phyloP scores from a whole-genome alignment of 2,797 vertebrate genomes.

The Cottoperca gobio region DNA sequence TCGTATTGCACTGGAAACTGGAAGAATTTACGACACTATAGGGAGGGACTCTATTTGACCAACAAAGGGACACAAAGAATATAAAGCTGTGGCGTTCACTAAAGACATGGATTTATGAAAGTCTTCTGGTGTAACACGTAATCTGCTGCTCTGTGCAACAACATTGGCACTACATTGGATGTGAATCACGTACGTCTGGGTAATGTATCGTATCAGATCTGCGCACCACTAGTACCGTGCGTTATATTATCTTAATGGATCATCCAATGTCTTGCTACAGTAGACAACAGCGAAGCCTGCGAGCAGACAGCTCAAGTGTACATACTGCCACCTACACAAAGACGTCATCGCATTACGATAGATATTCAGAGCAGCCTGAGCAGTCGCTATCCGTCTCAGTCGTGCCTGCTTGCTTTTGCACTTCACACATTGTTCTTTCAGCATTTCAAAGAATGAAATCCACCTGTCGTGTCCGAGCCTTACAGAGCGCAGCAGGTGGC shows the following conservation, averaged over 20 bases:
- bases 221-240: background rate
- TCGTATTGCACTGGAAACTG: background rate
- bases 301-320: background rate
- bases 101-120: background rate
- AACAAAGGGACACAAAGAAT: background rate
- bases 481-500: too few species aligned
- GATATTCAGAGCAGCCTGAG: background rate
- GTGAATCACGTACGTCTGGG: constrained; percentile 4
- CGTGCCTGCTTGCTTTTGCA: too few species aligned
- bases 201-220: background rate
- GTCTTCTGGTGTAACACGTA: background rate
- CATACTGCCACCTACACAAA: background rate
- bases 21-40: background rate
- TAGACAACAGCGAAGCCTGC: background rate
- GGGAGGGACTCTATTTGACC: background rate
- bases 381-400: too few species aligned
- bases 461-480: too few species aligned
- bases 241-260: background rate
- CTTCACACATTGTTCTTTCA: background rate
- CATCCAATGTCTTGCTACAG: constrained; percentile 6
- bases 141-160: constrained; percentile 3
- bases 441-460: background rate
- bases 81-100: background rate
- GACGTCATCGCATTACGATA: background rate
- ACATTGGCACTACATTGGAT: background rate